Percentiles rank a stretch among this genome's conserved stretches.
These are phyloP conservation scores for Shinisaurus crocodilurus DNA, from an alignment of 2,113 vertebrate species.

Conservation along the genomic window DNA sequence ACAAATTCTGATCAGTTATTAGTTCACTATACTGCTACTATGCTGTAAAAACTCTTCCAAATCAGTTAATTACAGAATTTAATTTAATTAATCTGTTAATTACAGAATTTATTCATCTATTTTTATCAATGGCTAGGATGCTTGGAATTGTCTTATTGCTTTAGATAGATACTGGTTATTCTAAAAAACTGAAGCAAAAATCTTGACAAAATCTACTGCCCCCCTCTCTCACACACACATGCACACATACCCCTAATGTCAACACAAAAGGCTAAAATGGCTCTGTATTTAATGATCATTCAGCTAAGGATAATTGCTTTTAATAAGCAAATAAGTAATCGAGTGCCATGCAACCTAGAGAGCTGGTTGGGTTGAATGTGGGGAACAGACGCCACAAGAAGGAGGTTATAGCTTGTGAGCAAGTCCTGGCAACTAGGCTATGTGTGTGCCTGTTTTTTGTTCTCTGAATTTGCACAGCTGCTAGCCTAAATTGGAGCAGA, in stretches of 20 bases:
- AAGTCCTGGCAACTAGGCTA: neutral
- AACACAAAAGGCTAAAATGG: neutral
- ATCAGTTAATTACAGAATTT: neutral
- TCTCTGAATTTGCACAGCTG: constrained; percentile 19
- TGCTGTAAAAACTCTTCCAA: too few relatives aligned
- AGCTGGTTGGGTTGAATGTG: neutral
- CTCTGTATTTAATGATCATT: neutral
- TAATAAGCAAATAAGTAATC: neutral
- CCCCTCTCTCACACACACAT: neutral
- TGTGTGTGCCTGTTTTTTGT: neutral
- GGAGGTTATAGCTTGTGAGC: neutral
- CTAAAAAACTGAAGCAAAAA: neutral
- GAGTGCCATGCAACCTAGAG: neutral
- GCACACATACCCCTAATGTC: too few relatives aligned
- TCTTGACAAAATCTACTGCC: neutral
- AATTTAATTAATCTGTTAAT: neutral
- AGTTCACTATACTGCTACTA: too few relatives aligned
- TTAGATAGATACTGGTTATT: neutral
- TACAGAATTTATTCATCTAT: neutral
- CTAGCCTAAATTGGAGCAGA: neutral
- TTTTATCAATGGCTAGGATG: neutral
- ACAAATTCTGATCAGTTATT: neutral
- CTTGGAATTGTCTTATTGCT: neutral
- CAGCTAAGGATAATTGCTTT: neutral
- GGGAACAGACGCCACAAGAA: neutral